A percentile compares a stretch with the other conserved stretches of the same genome.
Conservation (phyloP, 2,888 invertebrate genomes). For the Odontomyia ornata region DNA sequence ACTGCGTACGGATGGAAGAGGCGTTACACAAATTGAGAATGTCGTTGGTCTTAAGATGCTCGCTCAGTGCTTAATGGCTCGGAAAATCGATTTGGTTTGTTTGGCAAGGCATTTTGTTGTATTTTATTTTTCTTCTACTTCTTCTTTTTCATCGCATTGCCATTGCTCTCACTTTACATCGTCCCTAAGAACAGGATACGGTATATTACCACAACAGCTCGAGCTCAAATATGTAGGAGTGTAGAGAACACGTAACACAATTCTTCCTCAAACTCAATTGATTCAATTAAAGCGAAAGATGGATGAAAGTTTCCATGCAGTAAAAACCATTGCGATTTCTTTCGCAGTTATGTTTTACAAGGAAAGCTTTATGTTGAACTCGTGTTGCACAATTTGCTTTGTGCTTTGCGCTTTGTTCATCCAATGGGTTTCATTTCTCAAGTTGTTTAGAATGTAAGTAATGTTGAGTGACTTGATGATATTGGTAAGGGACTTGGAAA, state of each 20-base stretch:
- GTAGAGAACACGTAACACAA: not conserved
- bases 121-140: not conserved
- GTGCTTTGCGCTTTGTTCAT: too few species aligned
- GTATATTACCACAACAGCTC: not conserved
- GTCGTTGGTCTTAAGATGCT: constrained; percentile 33
- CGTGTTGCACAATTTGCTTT: too few species aligned
- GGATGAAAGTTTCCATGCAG: constrained; percentile 30
- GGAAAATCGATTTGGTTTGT: constrained; percentile 46
- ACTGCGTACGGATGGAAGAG: not conserved
- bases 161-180: not conserved
- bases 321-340: not conserved
- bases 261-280: constrained; percentile 45
- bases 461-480: too few species aligned
- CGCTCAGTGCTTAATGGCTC: constrained; percentile 42
- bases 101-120: not conserved
- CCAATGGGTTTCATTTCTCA: too few species aligned
- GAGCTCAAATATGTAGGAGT: not conserved
- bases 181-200: not conserved
- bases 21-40: not conserved
- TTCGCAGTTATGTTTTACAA: not conserved
- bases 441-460: too few species aligned
- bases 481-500: too few species aligned
- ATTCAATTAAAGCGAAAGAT: constrained; percentile 45
- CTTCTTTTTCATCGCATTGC: not conserved
- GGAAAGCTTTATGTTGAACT: not conserved